These are phyloP conservation scores for Mystacides longicornis DNA, from an alignment of 2,888 invertebrate species.

Conservation along the genomic window DNA sequence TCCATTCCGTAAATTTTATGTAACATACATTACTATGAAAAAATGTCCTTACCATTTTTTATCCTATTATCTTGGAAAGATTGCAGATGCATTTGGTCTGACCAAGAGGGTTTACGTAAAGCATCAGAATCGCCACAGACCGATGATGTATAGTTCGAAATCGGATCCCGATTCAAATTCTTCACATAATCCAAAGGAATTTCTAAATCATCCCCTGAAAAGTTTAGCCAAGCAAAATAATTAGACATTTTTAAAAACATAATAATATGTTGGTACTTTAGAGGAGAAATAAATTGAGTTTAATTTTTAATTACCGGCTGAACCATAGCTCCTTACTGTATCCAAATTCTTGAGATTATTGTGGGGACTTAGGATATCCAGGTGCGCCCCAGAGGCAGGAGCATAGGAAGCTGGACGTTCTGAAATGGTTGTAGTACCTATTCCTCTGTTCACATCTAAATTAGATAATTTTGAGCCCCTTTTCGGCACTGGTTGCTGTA, in stretches of 20 bases:
- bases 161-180: conserved; percentile 65
- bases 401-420: conserved; percentile 78
- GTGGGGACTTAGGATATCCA: conserved; percentile 42
- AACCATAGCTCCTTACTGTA: conserved; percentile 86
- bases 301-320: conserved; percentile 50
- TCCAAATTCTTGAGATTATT: conserved; percentile 72
- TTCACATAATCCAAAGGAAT: conserved; percentile 77
- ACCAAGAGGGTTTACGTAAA: conserved; percentile 74
- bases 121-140: conserved; percentile 51
- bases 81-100: conserved; percentile 74
- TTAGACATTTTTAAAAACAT: background rate
- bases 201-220: conserved; percentile 73
- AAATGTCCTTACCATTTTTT: conserved; percentile 61
- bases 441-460: conserved; percentile 52
- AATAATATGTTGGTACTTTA: background rate
- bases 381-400: conserved; percentile 55
- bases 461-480: conserved; percentile 75
- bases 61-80: conserved; percentile 75
- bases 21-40: background rate
- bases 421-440: conserved; percentile 33
- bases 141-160: conserved; percentile 39
- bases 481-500: background rate
- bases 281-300: background rate
- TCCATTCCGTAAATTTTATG: no score
- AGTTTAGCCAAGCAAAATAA: background rate